Evolutionary conservation across 2,113 vertebrate species (phyloP).

Genomic region (Acanthochromis polyacanthus): DNA sequence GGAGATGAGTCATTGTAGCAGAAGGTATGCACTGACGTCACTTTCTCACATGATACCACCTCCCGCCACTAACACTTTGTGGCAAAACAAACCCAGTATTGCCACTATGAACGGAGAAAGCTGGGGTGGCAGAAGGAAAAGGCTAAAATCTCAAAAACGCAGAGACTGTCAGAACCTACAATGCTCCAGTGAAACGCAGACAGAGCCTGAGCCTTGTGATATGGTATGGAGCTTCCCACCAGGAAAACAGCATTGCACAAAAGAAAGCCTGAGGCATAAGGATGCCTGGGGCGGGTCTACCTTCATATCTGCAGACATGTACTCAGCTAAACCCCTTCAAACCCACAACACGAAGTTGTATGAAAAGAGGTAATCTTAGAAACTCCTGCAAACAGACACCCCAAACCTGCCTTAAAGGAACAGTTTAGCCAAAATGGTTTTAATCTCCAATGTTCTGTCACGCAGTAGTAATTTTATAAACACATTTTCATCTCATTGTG

Average conservation of each 20-base stretch:
- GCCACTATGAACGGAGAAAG: neutral
- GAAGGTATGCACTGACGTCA: slow-evolving; percentile 21
- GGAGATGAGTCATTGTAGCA: slow-evolving; percentile 25
- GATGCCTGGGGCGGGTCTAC: neutral
- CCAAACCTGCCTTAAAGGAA: too few relatives aligned
- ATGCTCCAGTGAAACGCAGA: neutral
- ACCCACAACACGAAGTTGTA: too few relatives aligned
- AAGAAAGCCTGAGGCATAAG: slow-evolving; percentile 10
- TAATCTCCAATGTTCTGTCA: too few relatives aligned
- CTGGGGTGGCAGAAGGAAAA: neutral
- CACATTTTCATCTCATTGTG: too few relatives aligned
- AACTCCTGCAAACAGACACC: too few relatives aligned
- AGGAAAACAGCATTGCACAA: neutral
- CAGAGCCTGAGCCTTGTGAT: neutral
- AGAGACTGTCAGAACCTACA: neutral
- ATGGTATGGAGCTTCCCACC: neutral
- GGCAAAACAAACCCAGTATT: slow-evolving; percentile 23
- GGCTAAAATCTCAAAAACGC: too few relatives aligned
- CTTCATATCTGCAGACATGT: neutral
- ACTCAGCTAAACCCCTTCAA: too few relatives aligned
- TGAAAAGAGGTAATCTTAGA: too few relatives aligned
- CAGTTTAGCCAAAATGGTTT: too few relatives aligned
- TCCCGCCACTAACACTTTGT: neutral
- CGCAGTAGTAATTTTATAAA: too few relatives aligned
- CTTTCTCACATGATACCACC: slow-evolving; percentile 18